Evolutionary conservation across 2,888 invertebrate genomes (phyloP).

Genomic region (Theretra japonica): DNA sequence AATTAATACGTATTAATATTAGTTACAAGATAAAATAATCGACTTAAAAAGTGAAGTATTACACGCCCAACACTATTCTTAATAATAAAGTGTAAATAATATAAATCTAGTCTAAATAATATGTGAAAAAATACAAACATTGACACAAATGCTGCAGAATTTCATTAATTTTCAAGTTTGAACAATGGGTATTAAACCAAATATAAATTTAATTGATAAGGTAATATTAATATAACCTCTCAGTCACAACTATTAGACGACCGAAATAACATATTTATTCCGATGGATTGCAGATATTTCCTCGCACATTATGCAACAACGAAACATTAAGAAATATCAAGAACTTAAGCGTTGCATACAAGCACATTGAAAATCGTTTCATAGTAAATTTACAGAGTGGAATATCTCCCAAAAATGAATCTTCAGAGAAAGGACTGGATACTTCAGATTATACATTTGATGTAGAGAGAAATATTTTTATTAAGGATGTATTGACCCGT

Average conservation of each 20-base stretch:
- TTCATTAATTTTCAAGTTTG: neutral
- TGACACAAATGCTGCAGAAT: neutral
- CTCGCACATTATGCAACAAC: neutral
- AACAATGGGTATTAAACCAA: constrained; percentile 42
- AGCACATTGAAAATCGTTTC: constrained; percentile 62
- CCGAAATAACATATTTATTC: neutral
- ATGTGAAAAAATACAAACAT: neutral
- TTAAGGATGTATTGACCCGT: constrained; percentile 59
- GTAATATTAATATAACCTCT: constrained; percentile 35
- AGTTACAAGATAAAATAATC: neutral
- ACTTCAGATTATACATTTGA: constrained; percentile 43
- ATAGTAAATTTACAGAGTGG: constrained; percentile 47
- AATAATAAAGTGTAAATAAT: neutral
- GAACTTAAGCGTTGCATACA: constrained; percentile 53
- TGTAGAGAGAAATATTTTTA: constrained; percentile 62
- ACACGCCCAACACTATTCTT: neutral
- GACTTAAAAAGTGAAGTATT: neutral
- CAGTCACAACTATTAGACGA: neutral
- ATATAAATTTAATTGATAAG: constrained; percentile 51
- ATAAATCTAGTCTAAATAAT: neutral
- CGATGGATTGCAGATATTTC: constrained; percentile 10
- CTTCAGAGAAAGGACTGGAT: constrained; percentile 25
- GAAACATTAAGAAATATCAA: neutral
- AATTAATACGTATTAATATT: too few species aligned
- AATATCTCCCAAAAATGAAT: constrained; percentile 32